Evolutionary conservation across 2,113 vertebrate species (phyloP), one percentile per base, ranked within the genome.

Genomic region (Aldabrachelys gigantea): DNA sequence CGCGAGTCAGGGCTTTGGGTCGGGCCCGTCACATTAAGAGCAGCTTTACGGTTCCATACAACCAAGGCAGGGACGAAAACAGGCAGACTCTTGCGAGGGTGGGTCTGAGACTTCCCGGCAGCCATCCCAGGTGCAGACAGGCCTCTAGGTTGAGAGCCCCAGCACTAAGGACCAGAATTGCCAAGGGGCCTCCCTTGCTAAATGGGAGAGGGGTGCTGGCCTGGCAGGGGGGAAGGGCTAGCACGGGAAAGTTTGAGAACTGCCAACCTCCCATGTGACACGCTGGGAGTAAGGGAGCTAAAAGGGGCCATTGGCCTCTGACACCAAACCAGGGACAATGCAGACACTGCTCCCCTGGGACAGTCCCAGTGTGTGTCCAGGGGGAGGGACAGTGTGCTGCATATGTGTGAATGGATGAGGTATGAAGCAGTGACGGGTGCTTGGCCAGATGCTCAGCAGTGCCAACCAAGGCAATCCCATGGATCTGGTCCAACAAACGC

Each of bases 341-440:
- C 17, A 7, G 41, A 76, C 72, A 44, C 38, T 0, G 24, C 19
- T 44, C 38, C 72, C 72, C 38, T 2, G 1, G n/a, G 24, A 27
- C n/a, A 29, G n/a, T 10, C n/a, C n/a, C 47, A 72, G 82, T n/a
- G 38, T 87, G 86, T 59, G 78, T 27, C 53, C 79, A 44, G 0
- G 0, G 38, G 22, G 0, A 0, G 0, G 8, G 69, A 50, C 80
- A 52, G 4, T 24, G 78, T 69, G 29, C 0, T 7, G 22, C 41
- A 78, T 41, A 2, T 3, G 10, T 13, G 41, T 47, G 75, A 47
- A 13, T 16, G 25, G 38, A 25, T 3, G 21, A 38, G 22, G 38
- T 25, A 25, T 44, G 11, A 47, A 25, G 41, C 41, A 44, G 41
- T 25, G 72, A 76, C 21, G 2, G 72, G 24, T 41, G 9, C 62